A percentile compares a stretch with the other conserved stretches of the same genome.
Conservation (phyloP, 1,140 invertebrate species). For the Brachionus asplanchnoidis region DNA sequence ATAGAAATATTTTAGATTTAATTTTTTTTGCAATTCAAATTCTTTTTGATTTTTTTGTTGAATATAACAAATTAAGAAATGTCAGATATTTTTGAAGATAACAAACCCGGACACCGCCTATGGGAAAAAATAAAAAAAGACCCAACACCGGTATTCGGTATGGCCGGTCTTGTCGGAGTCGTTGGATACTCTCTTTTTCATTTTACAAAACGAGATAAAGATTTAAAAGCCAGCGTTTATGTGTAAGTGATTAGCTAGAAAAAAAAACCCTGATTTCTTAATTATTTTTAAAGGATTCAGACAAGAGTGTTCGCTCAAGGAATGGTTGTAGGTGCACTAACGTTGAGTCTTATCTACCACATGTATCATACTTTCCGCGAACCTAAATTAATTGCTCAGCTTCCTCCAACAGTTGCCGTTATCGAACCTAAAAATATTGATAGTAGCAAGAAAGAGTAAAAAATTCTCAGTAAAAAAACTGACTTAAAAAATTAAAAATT, state of each 20-base stretch:
- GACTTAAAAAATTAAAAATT: background rate
- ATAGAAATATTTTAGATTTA: background rate
- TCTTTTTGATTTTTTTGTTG: background rate
- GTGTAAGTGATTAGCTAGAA: background rate
- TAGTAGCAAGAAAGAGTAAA: background rate
- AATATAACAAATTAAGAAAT: background rate
- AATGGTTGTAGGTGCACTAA: constrained; percentile 5
- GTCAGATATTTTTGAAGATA: constrained; percentile 23
- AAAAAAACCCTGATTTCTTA: background rate
- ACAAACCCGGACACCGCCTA: background rate
- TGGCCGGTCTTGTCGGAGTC: background rate
- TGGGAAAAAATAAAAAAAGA: constrained; percentile 27
- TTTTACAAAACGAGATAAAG: background rate
- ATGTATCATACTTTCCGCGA: background rate
- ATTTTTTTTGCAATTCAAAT: background rate
- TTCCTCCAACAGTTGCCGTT: background rate
- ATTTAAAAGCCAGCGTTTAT: background rate
- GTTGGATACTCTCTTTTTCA: constrained; percentile 13
- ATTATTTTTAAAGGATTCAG: background rate
- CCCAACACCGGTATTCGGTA: background rate
- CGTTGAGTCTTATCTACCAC: background rate
- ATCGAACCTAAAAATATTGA: background rate
- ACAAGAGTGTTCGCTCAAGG: constrained; percentile 20
- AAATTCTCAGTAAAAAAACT: background rate
- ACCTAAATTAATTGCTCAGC: background rate